A percentile compares a stretch with the other conserved stretches of the same genome.
These are phyloP conservation scores for Tipula helvola DNA, from an alignment of 2,888 invertebrate genomes.

Conservation along the genomic window DNA sequence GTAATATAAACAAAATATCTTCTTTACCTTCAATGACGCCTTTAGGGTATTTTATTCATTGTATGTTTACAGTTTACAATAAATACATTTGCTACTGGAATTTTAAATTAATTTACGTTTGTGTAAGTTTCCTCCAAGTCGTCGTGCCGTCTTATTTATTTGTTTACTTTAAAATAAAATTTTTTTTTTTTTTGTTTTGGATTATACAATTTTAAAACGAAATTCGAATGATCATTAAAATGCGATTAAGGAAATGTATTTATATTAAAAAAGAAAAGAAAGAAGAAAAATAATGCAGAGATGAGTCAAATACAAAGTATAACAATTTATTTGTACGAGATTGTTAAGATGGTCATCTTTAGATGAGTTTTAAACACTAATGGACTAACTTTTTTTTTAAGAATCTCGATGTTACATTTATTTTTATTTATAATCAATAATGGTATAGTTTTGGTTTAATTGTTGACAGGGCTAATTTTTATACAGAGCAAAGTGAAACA, in stretches of 20 bases:
- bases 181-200: not conserved
- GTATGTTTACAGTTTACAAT: not conserved
- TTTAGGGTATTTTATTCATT: not conserved
- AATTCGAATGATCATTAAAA: not conserved
- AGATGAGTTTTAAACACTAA: not conserved
- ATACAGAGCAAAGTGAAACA: too few relatives aligned
- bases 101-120: not conserved
- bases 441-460: too few relatives aligned
- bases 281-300: not conserved
- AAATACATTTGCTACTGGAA: not conserved
- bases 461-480: too few relatives aligned
- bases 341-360: not conserved
- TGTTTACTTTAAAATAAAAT: not conserved
- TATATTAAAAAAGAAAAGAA: not conserved
- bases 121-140: not conserved
- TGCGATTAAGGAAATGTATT: not conserved
- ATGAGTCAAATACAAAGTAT: not conserved
- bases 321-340: not conserved
- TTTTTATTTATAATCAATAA: too few relatives aligned
- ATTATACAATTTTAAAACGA: not conserved
- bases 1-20: not conserved
- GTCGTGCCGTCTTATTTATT: not conserved
- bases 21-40: not conserved
- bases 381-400: too few relatives aligned
- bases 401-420: too few relatives aligned